Base-by-base conservation (phyloP, 2,113 vertebrate genomes). In the Elachura formosa region DNA sequence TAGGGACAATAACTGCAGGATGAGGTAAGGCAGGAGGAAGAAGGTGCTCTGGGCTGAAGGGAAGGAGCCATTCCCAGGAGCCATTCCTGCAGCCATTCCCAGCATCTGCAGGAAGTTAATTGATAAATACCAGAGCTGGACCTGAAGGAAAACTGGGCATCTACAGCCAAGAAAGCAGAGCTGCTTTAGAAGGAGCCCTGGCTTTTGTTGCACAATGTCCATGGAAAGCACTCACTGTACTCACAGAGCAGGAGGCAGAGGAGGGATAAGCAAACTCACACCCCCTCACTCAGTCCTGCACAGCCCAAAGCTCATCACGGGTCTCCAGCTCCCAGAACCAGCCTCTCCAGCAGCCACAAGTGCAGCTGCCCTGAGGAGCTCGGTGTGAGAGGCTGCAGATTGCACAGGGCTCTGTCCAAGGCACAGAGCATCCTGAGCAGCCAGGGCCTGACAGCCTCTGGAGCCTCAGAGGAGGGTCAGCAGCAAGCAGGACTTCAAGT, bases 1-100 rank as follows among this genome's bases (percentile, higher is more conserved):
- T 31, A 1, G 89, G 93, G 89, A 89, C 72, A 25, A 64, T 0
- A n/a, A n/a, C 12, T 28, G 59, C 46, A 55, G 87, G 85, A 94
- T 93, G 93, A 95, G 75, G 85, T 71, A 90, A 93, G 84, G 88
- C 95, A 94, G 92, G 76, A 92, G 80, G 93, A 94, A 74, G 63
- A 58, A 87, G 96, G 92, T 93, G 94, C 92, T 94, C 24, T 1
- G 31, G 17, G 59, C 82, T 75, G 75, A 6, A 29, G 66, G 64
- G 46, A 71, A 91, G 84, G 68, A 94, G 28, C 33, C 69, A 66
- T 80, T 94, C 84, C 87, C 76, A 94, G 58, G n/a, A n/a, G n/a
- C n/a, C n/a, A n/a, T n/a, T n/a, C n/a, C 40, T 94, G 66, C 5
- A 76, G 28, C 33, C 69, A 66, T 80, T 94, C 84, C 87, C 76